Evolutionary conservation across 2,797 vertebrate species (phyloP).

Genomic region (Neopelma chrysocephalum): DNA sequence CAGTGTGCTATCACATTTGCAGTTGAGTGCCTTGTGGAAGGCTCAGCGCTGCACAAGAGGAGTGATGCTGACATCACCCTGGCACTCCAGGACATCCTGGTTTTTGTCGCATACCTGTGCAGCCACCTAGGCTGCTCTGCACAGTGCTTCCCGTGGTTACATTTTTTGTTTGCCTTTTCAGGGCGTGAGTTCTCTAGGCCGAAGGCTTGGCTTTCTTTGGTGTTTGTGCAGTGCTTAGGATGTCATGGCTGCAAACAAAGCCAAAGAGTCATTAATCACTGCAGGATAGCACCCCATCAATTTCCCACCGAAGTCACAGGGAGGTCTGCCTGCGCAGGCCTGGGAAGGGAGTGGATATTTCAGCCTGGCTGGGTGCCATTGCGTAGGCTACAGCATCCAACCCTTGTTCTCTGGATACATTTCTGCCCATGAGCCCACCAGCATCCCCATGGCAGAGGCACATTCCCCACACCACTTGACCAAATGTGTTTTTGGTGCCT

Average conservation of each 20-base stretch:
- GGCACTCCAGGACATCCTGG: background rate
- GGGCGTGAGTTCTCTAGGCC: background rate
- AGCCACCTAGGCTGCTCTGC: background rate
- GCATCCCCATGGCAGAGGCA: rapidly evolving
- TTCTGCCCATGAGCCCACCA: background rate
- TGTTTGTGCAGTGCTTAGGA: constrained; percentile 5
- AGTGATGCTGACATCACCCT: background rate
- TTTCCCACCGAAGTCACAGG: background rate
- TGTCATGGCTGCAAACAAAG: background rate
- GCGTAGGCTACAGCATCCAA: background rate
- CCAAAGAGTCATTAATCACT: background rate
- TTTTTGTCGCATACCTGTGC: background rate
- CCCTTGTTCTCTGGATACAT: background rate
- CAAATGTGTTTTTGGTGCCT: background rate
- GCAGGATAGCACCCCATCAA: background rate
- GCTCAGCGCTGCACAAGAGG: background rate
- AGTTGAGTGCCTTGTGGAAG: background rate
- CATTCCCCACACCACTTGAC: rapidly evolving
- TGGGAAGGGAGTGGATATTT: rapidly evolving
- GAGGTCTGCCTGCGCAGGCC: background rate
- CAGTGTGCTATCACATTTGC: rapidly evolving
- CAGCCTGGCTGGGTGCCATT: rapidly evolving
- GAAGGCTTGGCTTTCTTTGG: background rate
- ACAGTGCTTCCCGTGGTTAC: background rate
- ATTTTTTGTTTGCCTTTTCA: constrained; percentile 21